Conservation (phyloP, 2,113 vertebrate genomes). For the Galbula dea region DNA sequence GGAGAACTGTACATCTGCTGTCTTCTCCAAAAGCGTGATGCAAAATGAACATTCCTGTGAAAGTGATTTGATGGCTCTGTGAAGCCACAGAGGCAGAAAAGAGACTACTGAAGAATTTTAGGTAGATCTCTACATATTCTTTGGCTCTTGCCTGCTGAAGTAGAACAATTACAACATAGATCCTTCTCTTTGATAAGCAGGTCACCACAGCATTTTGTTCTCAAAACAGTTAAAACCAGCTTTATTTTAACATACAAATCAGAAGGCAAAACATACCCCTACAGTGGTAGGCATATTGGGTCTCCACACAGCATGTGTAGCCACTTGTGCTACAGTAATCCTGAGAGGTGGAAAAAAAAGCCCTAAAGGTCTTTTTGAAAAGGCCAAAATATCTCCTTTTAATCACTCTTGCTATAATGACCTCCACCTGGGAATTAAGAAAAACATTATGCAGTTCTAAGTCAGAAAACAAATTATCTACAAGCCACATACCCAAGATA, state of each 20-base stretch:
- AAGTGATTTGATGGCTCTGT: background rate
- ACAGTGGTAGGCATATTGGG: background rate
- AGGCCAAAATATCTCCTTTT: background rate
- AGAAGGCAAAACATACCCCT: background rate
- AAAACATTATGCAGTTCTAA: background rate
- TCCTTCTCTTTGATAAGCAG: background rate
- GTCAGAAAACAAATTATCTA: background rate
- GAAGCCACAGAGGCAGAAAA: background rate
- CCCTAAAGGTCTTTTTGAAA: background rate
- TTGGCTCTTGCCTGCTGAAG: background rate
- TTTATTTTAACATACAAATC: constrained; percentile 57
- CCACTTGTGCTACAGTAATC: background rate
- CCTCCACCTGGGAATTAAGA: background rate
- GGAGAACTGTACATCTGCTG: background rate
- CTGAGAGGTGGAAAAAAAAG: background rate
- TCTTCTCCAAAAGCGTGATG: background rate
- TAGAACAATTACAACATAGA: background rate
- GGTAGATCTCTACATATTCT: background rate
- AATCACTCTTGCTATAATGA: background rate
- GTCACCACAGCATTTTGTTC: background rate
- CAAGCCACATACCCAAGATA: background rate
- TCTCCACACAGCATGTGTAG: background rate
- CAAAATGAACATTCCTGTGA: background rate
- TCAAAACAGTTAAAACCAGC: background rate
- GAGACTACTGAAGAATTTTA: background rate